A percentile compares a stretch with the other conserved stretches of the same genome.
Conservation (phyloP, 2,888 invertebrate species). For the Chrysotoxum bicinctum region DNA sequence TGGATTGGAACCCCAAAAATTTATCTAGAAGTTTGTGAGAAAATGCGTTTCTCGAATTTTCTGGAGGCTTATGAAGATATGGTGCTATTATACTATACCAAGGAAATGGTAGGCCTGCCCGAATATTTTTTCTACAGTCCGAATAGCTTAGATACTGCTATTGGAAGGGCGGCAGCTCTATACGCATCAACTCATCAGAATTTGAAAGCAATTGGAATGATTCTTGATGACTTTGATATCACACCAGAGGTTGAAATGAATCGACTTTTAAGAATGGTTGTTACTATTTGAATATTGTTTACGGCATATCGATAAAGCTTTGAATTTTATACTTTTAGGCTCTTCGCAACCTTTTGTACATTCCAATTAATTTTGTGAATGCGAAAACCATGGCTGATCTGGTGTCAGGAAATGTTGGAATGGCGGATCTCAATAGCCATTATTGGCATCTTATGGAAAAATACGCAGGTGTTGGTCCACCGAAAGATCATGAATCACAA, state of each 20-base stretch:
- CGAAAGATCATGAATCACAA: constrained; percentile 82
- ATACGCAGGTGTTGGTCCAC: constrained; percentile 86
- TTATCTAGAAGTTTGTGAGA: constrained; percentile 20
- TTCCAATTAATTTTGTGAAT: background rate
- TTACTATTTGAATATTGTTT: background rate
- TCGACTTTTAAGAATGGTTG: constrained; percentile 57
- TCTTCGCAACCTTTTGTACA: background rate
- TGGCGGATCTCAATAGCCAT: constrained; percentile 85
- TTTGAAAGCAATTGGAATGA: constrained; percentile 21
- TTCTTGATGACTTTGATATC: constrained; percentile 6
- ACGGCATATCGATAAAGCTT: too few relatives aligned
- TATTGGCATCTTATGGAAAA: constrained; percentile 85
- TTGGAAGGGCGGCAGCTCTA: constrained; percentile 57
- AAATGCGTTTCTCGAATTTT: constrained; percentile 18
- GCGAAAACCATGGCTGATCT: constrained; percentile 86
- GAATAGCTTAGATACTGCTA: constrained; percentile 28
- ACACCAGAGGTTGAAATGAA: constrained; percentile 29
- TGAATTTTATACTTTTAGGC: background rate
- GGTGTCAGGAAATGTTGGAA: constrained; percentile 84
- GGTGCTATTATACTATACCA: constrained; percentile 28
- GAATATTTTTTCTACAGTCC: background rate
- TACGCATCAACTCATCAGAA: constrained; percentile 44
- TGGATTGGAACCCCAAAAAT: background rate
- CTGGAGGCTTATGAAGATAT: constrained; percentile 32
- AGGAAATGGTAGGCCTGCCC: constrained; percentile 18